Conservation (phyloP, 2,113 vertebrate genomes). For the Andinoacara biseriatus region DNA sequence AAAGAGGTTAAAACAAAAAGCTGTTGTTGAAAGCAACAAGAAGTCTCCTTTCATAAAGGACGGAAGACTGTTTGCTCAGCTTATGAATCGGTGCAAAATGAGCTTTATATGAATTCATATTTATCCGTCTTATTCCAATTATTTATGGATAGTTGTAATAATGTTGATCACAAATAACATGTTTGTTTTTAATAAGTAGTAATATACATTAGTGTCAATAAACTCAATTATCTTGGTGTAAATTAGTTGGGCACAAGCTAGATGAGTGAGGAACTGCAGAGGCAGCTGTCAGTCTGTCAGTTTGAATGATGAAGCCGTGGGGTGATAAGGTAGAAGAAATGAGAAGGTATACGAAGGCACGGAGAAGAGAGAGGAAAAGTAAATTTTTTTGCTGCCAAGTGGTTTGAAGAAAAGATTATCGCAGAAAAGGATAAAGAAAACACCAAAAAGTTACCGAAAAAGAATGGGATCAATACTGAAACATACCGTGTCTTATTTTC, state of each 20-base stretch:
- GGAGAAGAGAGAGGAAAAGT: conserved; percentile 9
- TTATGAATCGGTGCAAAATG: conserved; percentile 2
- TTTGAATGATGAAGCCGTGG: conserved; percentile 25
- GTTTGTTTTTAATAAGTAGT: conserved; percentile 12
- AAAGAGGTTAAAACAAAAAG: conserved; percentile 5
- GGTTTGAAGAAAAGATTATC: conserved; percentile 16
- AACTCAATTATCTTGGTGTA: conserved; percentile 20
- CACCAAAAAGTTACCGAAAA: background rate
- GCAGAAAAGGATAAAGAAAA: conserved; percentile 15
- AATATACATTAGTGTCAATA: conserved; percentile 40
- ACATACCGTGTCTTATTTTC: background rate
- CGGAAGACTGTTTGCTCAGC: conserved; percentile 16
- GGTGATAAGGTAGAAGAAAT: conserved; percentile 44
- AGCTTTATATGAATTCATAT: conserved; percentile 4
- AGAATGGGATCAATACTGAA: conserved; percentile 5
- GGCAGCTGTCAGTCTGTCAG: conserved; percentile 54
- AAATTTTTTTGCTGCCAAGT: background rate
- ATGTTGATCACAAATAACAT: conserved; percentile 3
- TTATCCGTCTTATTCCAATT: background rate
- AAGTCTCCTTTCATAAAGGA: conserved; percentile 36
- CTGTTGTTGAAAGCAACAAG: conserved; percentile 4
- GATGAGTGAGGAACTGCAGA: conserved; percentile 20
- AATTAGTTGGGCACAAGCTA: conserved; percentile 45
- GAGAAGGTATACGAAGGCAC: conserved; percentile 23
- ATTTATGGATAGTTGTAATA: background rate